A percentile compares a stretch with the other conserved stretches of the same genome.
Conservation (phyloP, 2,888 invertebrate genomes). For the Ecliptopera silaceata region DNA sequence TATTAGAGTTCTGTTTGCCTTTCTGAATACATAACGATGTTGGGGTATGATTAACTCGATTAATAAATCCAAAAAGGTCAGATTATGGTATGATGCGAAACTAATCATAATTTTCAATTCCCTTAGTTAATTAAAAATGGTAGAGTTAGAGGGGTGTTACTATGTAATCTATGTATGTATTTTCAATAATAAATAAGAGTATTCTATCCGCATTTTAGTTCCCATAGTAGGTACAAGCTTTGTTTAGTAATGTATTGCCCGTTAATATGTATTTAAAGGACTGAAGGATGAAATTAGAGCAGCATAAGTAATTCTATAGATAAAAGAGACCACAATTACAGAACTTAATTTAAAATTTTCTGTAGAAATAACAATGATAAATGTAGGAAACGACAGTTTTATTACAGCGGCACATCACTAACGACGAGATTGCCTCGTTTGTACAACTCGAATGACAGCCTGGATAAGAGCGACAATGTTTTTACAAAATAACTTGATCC, state of each 20-base stretch:
- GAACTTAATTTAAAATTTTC: neutral
- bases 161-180: too few species aligned
- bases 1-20: too few species aligned
- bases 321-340: neutral
- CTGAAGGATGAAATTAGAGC: too few species aligned
- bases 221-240: too few species aligned
- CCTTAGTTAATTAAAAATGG: neutral
- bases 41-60: neutral
- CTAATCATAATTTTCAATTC: neutral
- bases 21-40: too few species aligned
- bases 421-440: conserved; percentile 49
- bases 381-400: conserved; percentile 47
- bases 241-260: too few species aligned
- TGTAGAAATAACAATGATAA: conserved; percentile 37
- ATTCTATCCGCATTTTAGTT: too few species aligned
- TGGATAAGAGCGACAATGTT: conserved; percentile 37
- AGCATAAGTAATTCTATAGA: too few species aligned
- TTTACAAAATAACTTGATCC: neutral
- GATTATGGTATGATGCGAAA: neutral
- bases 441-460: conserved; percentile 35
- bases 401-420: conserved; percentile 43
- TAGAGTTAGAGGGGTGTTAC: too few species aligned
- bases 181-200: too few species aligned
- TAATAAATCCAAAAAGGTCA: neutral
- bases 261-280: too few species aligned